Evolutionary conservation across 2,797 vertebrate genomes (phyloP), one percentile per base, ranked within the genome.

Genomic region (Pelodytes ibericus): DNA sequence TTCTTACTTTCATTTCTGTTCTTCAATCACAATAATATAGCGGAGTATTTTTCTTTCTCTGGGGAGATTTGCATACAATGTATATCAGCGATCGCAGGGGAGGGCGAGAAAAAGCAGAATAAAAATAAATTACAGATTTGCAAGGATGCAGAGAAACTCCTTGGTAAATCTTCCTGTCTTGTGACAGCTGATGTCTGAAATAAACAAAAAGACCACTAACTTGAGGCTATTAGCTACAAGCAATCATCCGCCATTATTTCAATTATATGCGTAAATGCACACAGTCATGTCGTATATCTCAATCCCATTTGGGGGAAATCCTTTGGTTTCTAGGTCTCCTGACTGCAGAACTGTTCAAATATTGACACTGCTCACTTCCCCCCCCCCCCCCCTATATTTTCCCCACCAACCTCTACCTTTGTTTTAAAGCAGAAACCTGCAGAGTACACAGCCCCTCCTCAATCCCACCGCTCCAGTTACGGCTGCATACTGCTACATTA

Each of bases 161-260:
- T 95, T 94, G 93, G 93, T 94, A 93, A 92, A 93, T 94, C 94
- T 95, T 94, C 92, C 93, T 92, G 90, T 91, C 92, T 91, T 90
- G 93, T 95, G 94, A 95, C 94, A 96, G 94, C 93, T 95, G 94
- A 95, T 95, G 94, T 91, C 92, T 94, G 93, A 92, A 95, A 95
- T 96, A 95, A 95, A 95, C 94, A 95, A 94, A 95, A 95, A 95
- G 94, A 95, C 94, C 94, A 95, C 94, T 94, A 95, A 95, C 94
- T 95, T 94, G 95, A 94, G 94, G 94, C 94, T 95, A 96, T 95
- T 96, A 96, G 94, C 94, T 94, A 93, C 94, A 94, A 94, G 94
- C 94, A 96, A 96, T 96, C 94, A 95, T 95, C 93, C 93, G 93
- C 95, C 94, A 96, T 96, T 96, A 96, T 95, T 95, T 94, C 94